These are phyloP conservation scores for Rapana venosa DNA, from an alignment of 2,888 invertebrate species.

Conservation along the genomic window DNA sequence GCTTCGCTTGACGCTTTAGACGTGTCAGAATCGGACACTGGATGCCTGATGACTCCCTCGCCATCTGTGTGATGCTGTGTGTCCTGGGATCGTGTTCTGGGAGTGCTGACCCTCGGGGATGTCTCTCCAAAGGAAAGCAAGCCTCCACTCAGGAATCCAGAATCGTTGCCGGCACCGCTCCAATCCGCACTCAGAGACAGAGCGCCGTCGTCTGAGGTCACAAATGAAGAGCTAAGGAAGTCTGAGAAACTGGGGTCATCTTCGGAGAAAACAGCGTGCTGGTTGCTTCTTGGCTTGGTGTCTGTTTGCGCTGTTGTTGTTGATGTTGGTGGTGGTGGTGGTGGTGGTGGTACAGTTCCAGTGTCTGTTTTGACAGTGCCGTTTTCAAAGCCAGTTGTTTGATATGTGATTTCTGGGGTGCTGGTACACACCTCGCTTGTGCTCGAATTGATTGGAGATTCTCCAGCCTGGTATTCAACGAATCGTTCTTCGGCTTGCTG, in stretches of 20 bases:
- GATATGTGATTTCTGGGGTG: neutral
- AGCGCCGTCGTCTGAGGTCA: constrained; percentile 25
- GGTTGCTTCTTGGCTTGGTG: neutral
- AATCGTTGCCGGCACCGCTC: constrained; percentile 20
- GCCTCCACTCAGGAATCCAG: constrained; percentile 34
- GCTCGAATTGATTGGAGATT: no score
- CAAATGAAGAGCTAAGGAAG: neutral
- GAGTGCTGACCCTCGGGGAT: neutral
- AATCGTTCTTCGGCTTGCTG: neutral
- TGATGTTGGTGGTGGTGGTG: neutral
- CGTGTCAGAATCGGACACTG: neutral
- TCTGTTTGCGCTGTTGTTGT: neutral
- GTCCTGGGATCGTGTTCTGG: neutral
- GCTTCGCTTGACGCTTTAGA: neutral
- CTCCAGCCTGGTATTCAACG: neutral
- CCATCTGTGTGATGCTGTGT: neutral
- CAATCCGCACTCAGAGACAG: constrained; percentile 1
- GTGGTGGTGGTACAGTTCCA: neutral
- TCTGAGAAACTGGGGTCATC: neutral
- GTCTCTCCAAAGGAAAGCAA: neutral
- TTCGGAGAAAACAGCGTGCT: constrained; percentile 25
- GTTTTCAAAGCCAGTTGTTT: no score
- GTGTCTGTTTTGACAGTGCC: neutral
- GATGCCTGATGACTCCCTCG: neutral
- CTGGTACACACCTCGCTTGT: no score